Evolutionary conservation across 2,888 invertebrate genomes (phyloP), one percentile per base, ranked within the genome.

Genomic region (Micropterix aruncella): DNA sequence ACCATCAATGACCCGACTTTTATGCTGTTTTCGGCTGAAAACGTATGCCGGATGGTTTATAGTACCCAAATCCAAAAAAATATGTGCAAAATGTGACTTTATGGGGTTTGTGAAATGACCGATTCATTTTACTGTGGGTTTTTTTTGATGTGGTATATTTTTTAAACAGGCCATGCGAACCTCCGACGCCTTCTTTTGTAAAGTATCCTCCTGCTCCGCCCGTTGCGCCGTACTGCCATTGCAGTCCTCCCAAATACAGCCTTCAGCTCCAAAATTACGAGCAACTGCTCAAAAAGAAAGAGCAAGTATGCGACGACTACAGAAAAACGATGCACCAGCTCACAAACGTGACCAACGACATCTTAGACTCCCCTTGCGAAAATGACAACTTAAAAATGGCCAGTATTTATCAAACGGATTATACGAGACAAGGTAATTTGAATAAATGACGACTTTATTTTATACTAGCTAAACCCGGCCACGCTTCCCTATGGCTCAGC

Each of bases 291-390:
- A 72, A 76, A 16, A 79, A 78, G 51, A 78, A 79, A 50, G 69
- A 69, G 49, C 69, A 73, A 40, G 59, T 79, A 2, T 70, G 73
- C 47, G 61, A 75, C 7, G 75, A 79, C 51, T 64, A 77, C 50
- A n/a, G n/a, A n/a, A n/a, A n/a, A n/a, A n/a, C n/a, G n/a, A n/a
- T n/a, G n/a, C n/a, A n/a, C n/a, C 55, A 78, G 75, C 76, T 79
- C 74, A 73, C 74, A 7, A 65, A 71, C 47, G 66, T 78, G 14
- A 71, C 73, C 4, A 76, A 75, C 49, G 75, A 76, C 45, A 75
- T 80, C 47, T 54, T 81, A 47, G 79, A 80, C 47, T 77, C 77
- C 52, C 75, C 75, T 0, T 79, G 79, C 53, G 77, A 77, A 48
- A 73, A 73, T 37, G 65, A 73, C 7, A 77, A 80, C 50, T 68